Evolutionary conservation across 2,888 invertebrate species (phyloP).

Genomic region (Drosophila planitibia): DNA sequence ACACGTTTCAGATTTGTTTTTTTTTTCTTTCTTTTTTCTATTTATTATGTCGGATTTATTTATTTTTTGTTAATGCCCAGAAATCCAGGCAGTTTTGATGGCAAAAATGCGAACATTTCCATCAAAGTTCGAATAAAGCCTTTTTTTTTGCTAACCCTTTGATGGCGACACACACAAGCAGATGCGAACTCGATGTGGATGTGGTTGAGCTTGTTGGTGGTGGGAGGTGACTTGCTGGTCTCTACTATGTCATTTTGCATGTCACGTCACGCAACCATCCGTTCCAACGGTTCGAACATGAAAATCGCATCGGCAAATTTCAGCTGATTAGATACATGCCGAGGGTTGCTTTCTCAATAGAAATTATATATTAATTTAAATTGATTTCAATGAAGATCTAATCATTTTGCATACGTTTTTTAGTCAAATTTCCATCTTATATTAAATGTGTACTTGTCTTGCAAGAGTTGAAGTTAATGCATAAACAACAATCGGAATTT

Average conservation of each 20-base stretch:
- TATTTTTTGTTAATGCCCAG: slow-evolving; percentile 67
- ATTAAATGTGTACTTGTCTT: background rate
- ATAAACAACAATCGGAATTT: background rate
- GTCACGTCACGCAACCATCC: slow-evolving; percentile 53
- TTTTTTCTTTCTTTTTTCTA: background rate
- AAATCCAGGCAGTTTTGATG: slow-evolving; percentile 57
- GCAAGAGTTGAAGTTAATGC: background rate
- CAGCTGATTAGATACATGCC: slow-evolving; percentile 12
- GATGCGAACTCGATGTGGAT: slow-evolving; percentile 2
- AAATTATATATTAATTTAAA: background rate
- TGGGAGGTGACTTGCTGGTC: background rate
- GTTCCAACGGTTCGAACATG: slow-evolving; percentile 21
- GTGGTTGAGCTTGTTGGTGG: background rate
- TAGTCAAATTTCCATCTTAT: background rate
- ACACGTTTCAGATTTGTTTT: slow-evolving; percentile 61
- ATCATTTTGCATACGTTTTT: background rate
- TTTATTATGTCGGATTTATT: slow-evolving; percentile 42
- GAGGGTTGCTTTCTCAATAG: background rate
- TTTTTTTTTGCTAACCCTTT: slow-evolving; percentile 54
- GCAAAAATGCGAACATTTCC: slow-evolving; percentile 72
- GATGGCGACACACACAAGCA: slow-evolving; percentile 22
- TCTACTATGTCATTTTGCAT: slow-evolving; percentile 42
- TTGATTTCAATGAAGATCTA: background rate
- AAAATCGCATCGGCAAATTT: slow-evolving; percentile 38
- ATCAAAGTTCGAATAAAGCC: slow-evolving; percentile 60